These are phyloP conservation scores for Matsumyia berberina DNA, from an alignment of 2,888 invertebrate genomes.

Conservation along the genomic window DNA sequence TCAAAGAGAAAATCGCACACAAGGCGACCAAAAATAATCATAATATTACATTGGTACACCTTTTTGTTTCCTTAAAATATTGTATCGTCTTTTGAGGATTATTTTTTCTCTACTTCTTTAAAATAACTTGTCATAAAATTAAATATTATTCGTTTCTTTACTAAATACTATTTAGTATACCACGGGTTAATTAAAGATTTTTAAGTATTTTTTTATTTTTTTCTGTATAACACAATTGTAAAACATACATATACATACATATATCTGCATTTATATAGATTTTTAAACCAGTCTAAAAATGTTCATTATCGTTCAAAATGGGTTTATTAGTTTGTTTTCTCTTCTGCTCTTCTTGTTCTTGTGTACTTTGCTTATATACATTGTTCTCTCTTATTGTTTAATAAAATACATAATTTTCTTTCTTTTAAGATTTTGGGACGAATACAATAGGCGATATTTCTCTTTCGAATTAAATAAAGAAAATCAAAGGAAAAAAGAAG, in stretches of 20 bases:
- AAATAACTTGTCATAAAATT: slow-evolving; percentile 5
- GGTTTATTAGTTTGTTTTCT: slow-evolving; percentile 31
- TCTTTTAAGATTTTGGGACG: slow-evolving; percentile 84
- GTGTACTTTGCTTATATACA: neutral
- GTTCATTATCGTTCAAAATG: slow-evolving; percentile 62
- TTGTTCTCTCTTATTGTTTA: neutral
- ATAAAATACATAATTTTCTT: slow-evolving; percentile 2
- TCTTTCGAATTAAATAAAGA: neutral
- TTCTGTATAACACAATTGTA: slow-evolving; percentile 55
- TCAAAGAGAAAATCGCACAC: neutral
- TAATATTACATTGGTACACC: slow-evolving; percentile 26
- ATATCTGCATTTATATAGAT: slow-evolving; percentile 30
- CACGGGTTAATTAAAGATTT: slow-evolving; percentile 48
- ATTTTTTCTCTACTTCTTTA: slow-evolving; percentile 5
- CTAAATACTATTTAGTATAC: slow-evolving; percentile 35
- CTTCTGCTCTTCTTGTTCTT: slow-evolving; percentile 3
- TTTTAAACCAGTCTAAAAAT: slow-evolving; percentile 68
- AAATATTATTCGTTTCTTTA: slow-evolving; percentile 21
- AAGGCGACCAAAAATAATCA: neutral
- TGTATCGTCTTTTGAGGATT: slow-evolving; percentile 46
- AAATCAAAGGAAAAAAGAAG: neutral
- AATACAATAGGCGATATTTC: slow-evolving; percentile 44
- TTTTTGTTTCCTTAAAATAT: slow-evolving; percentile 49
- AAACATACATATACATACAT: slow-evolving; percentile 31
- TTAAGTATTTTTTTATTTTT: slow-evolving; percentile 25